Evolutionary conservation across 2,113 vertebrate species (phyloP).

Genomic region (Pithys albifrons): DNA sequence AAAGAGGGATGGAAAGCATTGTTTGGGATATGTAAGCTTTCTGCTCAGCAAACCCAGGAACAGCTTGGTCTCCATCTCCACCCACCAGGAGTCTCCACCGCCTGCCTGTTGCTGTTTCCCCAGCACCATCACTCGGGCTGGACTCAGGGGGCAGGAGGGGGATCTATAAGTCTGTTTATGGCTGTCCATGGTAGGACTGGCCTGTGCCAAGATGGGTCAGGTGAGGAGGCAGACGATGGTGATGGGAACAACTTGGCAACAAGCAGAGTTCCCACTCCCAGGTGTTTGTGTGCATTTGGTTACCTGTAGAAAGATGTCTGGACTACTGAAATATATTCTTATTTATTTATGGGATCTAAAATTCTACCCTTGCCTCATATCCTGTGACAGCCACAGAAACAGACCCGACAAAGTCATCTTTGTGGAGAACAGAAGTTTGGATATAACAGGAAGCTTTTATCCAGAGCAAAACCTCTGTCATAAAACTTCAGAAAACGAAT

Average conservation of each 20-base stretch:
- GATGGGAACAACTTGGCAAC: neutral
- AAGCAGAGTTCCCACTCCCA: neutral
- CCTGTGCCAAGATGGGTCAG: neutral
- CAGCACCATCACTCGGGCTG: neutral
- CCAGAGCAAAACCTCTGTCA: conserved; percentile 31
- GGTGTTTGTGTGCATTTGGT: neutral
- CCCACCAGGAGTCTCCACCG: neutral
- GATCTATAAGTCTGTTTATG: neutral
- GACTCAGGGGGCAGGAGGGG: accelerated
- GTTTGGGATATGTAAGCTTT: neutral
- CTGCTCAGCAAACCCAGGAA: neutral
- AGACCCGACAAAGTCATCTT: neutral
- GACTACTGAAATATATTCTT: neutral
- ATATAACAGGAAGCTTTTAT: conserved; percentile 12
- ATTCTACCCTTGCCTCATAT: neutral
- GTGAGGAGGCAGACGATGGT: neutral
- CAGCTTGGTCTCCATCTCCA: neutral
- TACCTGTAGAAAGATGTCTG: neutral
- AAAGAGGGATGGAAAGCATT: accelerated
- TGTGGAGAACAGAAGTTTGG: neutral
- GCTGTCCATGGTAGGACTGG: neutral
- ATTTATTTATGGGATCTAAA: neutral
- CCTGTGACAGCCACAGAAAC: neutral
- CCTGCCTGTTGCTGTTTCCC: neutral
- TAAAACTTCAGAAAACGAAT: conserved; percentile 48